Base-by-base conservation (phyloP, 2,888 invertebrate genomes). In the Hybos culiciformis region DNA sequence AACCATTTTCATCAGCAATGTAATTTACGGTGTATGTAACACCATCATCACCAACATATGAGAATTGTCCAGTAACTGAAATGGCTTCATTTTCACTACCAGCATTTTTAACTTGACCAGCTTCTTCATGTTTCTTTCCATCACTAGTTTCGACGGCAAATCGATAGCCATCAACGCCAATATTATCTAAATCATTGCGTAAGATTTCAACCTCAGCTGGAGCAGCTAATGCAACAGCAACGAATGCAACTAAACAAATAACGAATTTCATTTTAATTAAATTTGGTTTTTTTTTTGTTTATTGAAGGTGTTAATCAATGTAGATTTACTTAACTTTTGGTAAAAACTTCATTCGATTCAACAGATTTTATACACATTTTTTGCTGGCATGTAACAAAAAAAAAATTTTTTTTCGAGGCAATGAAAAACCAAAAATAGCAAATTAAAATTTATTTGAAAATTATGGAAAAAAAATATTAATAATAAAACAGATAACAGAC, bases 1-100 rank as follows among this genome's bases (percentile, higher is more conserved):
- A 59, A 53, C 60, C 59, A 37, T 59, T 57, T 45, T 59, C 58
- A 52, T 59, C 56, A 36, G 60, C 60, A 37, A 55, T n/a, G 42
- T 57, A 60, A 36, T 20, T 72, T 46, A 79, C 73, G 3, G 68
- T 67, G 58, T 77, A 77, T 0, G 61, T 61, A 15, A 69, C 65
- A 11, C 73, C 73, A 51, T 74, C 74, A 34, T 70, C 70, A 19
- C 64, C 73, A 1, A 71, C 61, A 68, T 68, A 71, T 5, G 63
- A 56, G 59, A 66, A 71, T 5, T 65, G 62, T 31, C 73, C 73
- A 32, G 51, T 57, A 15, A 73, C 66, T 4, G 60, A 53, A n/a
- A 73, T 56, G 17, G 66, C 61, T 48, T 71, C 70, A 38, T 71
- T 59, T 36, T 45, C 45, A 3, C 46, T 2, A 1, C 71, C 75